Conservation (phyloP, 2,888 invertebrate species). For the Standfussiana lucernea region DNA sequence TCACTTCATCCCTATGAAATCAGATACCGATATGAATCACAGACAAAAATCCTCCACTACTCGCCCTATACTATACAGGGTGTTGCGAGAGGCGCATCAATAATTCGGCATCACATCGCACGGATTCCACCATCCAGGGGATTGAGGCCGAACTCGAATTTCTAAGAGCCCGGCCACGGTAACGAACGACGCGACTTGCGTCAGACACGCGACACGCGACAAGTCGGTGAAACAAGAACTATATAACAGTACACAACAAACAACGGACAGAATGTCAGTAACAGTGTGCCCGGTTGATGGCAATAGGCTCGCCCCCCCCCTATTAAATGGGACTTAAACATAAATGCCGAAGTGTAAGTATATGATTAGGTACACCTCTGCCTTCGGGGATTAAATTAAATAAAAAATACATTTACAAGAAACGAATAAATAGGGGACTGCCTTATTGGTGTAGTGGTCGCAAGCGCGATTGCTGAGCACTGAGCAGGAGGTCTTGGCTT, state of each 20-base stretch:
- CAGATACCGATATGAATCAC: conserved; percentile 25
- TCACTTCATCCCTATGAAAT: background rate
- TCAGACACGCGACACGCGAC: background rate
- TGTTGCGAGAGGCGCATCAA: conserved; percentile 72
- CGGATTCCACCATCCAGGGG: conserved; percentile 70
- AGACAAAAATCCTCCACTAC: conserved; percentile 25
- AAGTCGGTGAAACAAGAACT: background rate
- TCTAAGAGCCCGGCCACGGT: conserved; percentile 55
- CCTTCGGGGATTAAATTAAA: background rate
- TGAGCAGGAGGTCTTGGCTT: too few relatives aligned
- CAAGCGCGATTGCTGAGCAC: too few relatives aligned
- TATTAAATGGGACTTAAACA: background rate
- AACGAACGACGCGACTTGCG: background rate
- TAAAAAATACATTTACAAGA: background rate
- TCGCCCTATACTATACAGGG: conserved; percentile 29
- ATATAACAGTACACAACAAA: background rate
- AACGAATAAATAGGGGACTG: background rate
- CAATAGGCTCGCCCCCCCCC: background rate
- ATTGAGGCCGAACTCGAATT: conserved; percentile 68
- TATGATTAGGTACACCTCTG: background rate
- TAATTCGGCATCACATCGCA: conserved; percentile 78
- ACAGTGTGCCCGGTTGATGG: background rate
- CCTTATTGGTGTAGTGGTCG: too few relatives aligned
- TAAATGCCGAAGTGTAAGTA: background rate
- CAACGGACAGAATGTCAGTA: background rate